Base-by-base conservation (phyloP, 2,113 vertebrate genomes). In the Zeus faber region DNA sequence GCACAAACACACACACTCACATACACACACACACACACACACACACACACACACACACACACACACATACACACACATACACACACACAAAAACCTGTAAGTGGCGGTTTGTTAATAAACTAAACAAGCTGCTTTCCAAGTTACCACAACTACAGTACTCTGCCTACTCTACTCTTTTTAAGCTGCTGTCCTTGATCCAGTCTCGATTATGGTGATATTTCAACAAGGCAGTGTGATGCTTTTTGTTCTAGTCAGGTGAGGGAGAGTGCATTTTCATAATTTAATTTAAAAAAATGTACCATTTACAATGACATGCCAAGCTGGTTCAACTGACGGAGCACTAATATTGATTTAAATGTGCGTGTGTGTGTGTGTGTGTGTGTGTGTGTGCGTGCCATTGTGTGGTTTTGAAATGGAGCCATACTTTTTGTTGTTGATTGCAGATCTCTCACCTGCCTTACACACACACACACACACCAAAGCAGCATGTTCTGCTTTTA, bases 401-500 rank as follows among this genome's bases (percentile, higher is more conserved):
- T 55, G 41, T 23, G 29, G 60, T 6, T 4, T 23, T 50, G 35
- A 17, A 13, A 11, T 11, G 23, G 52, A 58, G 31, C 41, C 24
- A 35, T 61, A 39, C 11, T 45, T 11, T 43, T 61, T 46, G 53
- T 40, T 6, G 5, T 31, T 46, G 57, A 46, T 62, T 57, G 41
- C 46, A 20, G 54, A n/a, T n/a, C n/a, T n/a, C n/a, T n/a, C n/a
- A n/a, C n/a, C n/a, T n/a, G n/a, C n/a, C n/a, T n/a, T 41, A 71
- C 67, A 70, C 73, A 66, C 75, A 71, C 76, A 69, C 29, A 18
- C 27, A 37, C 17, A 23, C 49, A 49, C 40, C 33, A 40, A 44
- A 21, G 33, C 23, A 47, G 63, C 76, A 79, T 40, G 64, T 68
- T 70, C 76, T 82, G 82, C 79, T 90, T 87, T 88, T 77, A 83